phyloP scores from a whole-genome alignment of 2,797 vertebrate genomes.

The Pipistrellus pipistrellus region DNA sequence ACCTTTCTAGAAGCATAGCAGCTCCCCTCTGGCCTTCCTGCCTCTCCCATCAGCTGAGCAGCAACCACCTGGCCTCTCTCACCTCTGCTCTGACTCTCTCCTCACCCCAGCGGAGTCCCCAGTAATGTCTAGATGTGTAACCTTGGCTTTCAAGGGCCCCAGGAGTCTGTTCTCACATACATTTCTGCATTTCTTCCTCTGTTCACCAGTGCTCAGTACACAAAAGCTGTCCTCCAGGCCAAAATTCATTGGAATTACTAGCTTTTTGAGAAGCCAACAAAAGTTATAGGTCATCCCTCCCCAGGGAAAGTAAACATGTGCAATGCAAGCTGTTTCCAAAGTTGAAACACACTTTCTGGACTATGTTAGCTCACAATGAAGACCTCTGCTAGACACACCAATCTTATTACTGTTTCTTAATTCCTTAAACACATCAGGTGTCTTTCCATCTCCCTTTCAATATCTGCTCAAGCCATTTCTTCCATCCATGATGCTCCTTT shows the following conservation, averaged over 20 bases:
- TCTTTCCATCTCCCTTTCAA: not conserved
- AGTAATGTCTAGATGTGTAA: not conserved
- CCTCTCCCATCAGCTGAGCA: not conserved
- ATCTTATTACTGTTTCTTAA: not conserved
- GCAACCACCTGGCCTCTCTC: not conserved
- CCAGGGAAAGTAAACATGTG: not conserved
- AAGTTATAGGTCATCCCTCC: not conserved
- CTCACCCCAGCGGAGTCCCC: not conserved
- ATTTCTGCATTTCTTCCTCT: not conserved
- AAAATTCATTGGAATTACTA: not conserved
- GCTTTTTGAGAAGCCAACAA: not conserved
- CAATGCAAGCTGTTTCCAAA: not conserved
- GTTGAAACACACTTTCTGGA: not conserved
- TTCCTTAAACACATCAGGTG: not conserved
- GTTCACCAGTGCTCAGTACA: not conserved
- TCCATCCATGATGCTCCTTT: not conserved
- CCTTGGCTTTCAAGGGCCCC: not conserved
- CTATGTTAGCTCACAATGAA: not conserved
- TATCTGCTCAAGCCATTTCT: not conserved
- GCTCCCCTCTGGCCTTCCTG: not conserved
- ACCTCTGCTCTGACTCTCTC: not conserved
- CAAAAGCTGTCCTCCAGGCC: not conserved
- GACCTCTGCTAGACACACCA: not conserved
- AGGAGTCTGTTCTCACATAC: not conserved
- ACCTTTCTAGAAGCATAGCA: not conserved